A percentile compares a stretch with the other conserved stretches of the same genome.
These are phyloP conservation scores for Poeciliopsis paucimaculata DNA, from an alignment of 2,797 vertebrate genomes.

Conservation along the genomic window DNA sequence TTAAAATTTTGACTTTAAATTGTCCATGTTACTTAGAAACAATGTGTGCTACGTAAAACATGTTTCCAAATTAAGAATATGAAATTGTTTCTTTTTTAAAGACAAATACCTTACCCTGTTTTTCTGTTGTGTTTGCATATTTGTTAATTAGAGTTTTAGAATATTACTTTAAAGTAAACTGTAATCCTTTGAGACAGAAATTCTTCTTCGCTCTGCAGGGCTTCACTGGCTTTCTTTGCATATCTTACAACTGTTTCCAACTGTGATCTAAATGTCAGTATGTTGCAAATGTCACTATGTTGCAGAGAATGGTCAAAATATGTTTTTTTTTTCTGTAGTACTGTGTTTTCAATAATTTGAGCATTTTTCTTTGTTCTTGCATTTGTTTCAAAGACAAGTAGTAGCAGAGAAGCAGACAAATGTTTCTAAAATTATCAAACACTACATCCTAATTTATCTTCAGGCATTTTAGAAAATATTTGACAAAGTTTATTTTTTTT, in stretches of 20 bases:
- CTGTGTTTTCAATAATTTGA: constrained; percentile 8
- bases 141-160: background rate
- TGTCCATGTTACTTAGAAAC: background rate
- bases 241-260: constrained; percentile 52
- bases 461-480: background rate
- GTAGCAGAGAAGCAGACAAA: constrained; percentile 31
- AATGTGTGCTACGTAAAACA: background rate
- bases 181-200: background rate
- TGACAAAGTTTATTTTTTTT: background rate
- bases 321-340: background rate
- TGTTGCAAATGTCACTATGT: background rate
- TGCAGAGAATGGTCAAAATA: background rate
- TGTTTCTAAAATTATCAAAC: constrained; percentile 8
- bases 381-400: constrained; percentile 24
- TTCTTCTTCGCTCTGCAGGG: background rate
- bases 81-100: background rate
- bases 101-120: background rate
- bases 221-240: constrained; percentile 26
- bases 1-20: background rate
- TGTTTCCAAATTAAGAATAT: background rate
- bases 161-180: background rate
- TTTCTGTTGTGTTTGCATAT: background rate
- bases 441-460: background rate
- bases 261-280: constrained; percentile 36
- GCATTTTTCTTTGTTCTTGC: background rate